Conservation (phyloP, 1,140 invertebrate genomes). For the Papilio polyxenes region DNA sequence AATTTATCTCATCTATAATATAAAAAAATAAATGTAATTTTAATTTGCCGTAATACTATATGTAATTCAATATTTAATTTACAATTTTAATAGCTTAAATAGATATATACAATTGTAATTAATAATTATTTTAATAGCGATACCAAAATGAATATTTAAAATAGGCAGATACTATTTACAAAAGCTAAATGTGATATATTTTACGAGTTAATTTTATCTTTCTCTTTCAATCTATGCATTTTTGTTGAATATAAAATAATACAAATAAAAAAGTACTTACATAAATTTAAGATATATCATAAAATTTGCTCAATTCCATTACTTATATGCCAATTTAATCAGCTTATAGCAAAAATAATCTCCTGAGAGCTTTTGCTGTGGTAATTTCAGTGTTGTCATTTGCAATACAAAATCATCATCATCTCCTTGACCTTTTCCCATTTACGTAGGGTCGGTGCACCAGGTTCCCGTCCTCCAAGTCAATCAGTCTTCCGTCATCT, state of each 20-base stretch:
- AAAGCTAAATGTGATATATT: slow-evolving; percentile 7
- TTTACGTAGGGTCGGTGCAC: no score
- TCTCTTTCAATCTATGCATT: neutral
- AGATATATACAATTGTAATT: neutral
- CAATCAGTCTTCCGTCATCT: no score
- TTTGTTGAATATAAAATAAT: neutral
- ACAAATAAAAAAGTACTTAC: no score
- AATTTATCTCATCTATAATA: neutral
- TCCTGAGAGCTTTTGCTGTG: no score
- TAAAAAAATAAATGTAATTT: neutral
- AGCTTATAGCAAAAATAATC: no score
- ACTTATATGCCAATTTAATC: no score
- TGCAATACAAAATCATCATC: no score
- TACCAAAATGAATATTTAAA: neutral
- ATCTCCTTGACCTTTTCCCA: no score
- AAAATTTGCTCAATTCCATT: no score
- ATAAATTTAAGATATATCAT: no score
- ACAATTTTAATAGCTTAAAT: neutral
- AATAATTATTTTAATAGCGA: neutral
- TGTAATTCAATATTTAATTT: neutral
- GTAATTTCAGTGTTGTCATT: no score
- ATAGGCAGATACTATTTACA: neutral
- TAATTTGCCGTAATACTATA: neutral
- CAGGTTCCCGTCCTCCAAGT: no score
- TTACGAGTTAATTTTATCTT: neutral